Percentiles rank a stretch among this genome's conserved stretches.
Evolutionary conservation across 1,140 invertebrate species (phyloP).

Genomic region (Zaprionus inermis): DNA sequence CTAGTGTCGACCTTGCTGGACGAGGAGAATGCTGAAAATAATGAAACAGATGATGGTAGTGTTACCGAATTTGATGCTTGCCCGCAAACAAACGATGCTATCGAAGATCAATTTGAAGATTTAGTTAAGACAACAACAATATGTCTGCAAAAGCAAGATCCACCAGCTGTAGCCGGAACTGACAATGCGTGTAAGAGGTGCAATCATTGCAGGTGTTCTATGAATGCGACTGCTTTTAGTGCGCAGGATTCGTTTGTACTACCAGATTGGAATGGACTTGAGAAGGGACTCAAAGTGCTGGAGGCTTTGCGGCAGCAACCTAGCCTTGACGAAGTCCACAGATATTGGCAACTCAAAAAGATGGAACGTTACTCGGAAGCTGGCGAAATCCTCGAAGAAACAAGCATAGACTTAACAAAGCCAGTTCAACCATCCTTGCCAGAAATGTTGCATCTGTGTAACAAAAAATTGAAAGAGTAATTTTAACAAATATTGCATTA

Average conservation of each 20-base stretch:
- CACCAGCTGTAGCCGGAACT: slow-evolving; percentile 24
- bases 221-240: slow-evolving; percentile 19
- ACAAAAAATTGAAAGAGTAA: slow-evolving; percentile 29
- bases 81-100: neutral
- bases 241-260: slow-evolving; percentile 38
- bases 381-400: neutral
- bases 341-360: slow-evolving; percentile 40
- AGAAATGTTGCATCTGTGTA: slow-evolving; percentile 30
- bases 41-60: neutral
- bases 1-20: slow-evolving; percentile 63
- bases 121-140: slow-evolving; percentile 20
- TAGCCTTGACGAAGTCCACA: slow-evolving; percentile 38
- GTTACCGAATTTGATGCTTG: neutral
- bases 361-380: slow-evolving; percentile 4
- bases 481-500: neutral
- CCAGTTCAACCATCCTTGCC: neutral
- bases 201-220: slow-evolving; percentile 46
- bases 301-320: slow-evolving; percentile 30
- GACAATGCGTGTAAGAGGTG: slow-evolving; percentile 47
- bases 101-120: neutral
- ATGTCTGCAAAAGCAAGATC: slow-evolving; percentile 34
- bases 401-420: neutral
- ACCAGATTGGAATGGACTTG: slow-evolving; percentile 27
- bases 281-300: slow-evolving; percentile 20
- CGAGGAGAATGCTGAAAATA: slow-evolving; percentile 33